Base-by-base conservation (phyloP, 2,113 vertebrate species). In the Lucifuga dentata region DNA sequence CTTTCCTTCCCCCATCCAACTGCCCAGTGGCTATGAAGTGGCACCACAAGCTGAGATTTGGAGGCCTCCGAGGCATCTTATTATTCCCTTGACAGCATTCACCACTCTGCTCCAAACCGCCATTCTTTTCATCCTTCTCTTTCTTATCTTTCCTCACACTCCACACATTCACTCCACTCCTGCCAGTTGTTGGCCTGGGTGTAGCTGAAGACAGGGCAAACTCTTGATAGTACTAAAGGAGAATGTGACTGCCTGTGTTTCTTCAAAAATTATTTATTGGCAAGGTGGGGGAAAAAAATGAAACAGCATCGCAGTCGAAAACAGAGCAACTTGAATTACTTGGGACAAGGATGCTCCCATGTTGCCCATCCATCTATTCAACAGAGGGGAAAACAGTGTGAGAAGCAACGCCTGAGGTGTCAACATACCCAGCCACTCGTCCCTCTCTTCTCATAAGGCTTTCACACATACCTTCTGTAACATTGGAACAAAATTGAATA, bases 81-180 rank as follows among this genome's bases (percentile, higher is more conserved):
- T 73, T 81, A 81, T 81, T 76, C 74, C 74, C 68, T 56, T 76
- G 76, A 86, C 69, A 71, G 74, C 72, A 76, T 43, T 64, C 72
- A 35, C 26, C n/a, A 19, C 44, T 50, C 40, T n/a, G 2, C 57
- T 58, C 70, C 57, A 52, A 63, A 49, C 48, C 68, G 11, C 64
- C 46, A 26, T 11, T 72, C 36, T 41, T 70, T 61, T 56, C 60
- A 62, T 41, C 63, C 10, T 8, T 59, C 29, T 66, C 49, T 45
- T 50, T 45, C 78, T 68, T 65, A 68, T 82, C 73, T 62, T 16
- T 43, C 13, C 19, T 33, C 53, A 76, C 40, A 49, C 40, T 67
- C 38, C 24, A 50, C 74, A 11, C 33, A 56, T 29, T 59, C 48
- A 39, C 61, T 19, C 20, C 24, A 32, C 49, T 49, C 9, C 5